phyloP scores from a whole-genome alignment of 2,113 vertebrate genomes.

The Poeciliopsis retropinna region DNA sequence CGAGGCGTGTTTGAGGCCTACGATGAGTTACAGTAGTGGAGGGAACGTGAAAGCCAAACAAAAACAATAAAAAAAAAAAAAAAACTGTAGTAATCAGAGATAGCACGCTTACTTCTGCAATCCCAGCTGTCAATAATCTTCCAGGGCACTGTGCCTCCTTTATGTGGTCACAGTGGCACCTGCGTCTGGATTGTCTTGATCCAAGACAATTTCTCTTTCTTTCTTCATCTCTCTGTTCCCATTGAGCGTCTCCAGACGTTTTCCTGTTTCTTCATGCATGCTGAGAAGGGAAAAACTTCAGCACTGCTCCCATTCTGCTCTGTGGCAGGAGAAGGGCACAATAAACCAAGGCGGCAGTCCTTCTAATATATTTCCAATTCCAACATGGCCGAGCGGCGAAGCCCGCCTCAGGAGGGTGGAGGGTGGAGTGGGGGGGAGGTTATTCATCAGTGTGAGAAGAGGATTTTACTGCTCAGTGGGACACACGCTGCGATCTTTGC shows the following conservation, averaged over 20 bases:
- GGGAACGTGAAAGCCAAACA: background rate
- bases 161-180: slow-evolving; percentile 31
- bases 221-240: background rate
- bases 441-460: background rate
- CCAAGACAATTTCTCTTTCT: background rate
- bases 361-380: slow-evolving; percentile 3
- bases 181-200: slow-evolving; percentile 43
- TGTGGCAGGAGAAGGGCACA: background rate
- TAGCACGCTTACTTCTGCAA: background rate
- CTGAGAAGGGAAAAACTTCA: background rate
- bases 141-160: slow-evolving; percentile 9
- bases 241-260: slow-evolving; percentile 16
- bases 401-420: background rate
- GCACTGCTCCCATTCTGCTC: background rate
- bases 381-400: slow-evolving; percentile 2
- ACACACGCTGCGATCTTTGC: slow-evolving; percentile 90
- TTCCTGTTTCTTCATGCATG: slow-evolving; percentile 41
- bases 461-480: slow-evolving; percentile 84
- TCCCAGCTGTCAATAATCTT: background rate
- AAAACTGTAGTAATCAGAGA: background rate
- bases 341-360: background rate
- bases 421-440: background rate
- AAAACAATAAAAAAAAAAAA: background rate
- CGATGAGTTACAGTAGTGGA: slow-evolving; percentile 13
- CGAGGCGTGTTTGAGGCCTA: slow-evolving; percentile 30